Conservation (phyloP, 2,113 vertebrate species). For the Pachypanchax playfairii region DNA sequence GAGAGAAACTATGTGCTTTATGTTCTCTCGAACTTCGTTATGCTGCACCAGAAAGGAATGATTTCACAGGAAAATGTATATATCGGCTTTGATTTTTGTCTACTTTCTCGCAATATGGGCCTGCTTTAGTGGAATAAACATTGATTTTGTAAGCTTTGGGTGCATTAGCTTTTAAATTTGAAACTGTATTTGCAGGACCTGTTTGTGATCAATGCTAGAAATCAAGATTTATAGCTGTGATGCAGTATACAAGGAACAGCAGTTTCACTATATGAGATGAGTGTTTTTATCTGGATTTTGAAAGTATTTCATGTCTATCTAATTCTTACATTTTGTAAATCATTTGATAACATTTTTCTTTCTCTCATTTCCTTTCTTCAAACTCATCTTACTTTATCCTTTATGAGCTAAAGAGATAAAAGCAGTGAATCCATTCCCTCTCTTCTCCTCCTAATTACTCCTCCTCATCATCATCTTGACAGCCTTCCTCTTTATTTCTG, state of each 20-base stretch:
- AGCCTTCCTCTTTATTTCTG: conserved; percentile 69
- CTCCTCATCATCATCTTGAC: conserved; percentile 79
- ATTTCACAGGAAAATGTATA: conserved; percentile 83
- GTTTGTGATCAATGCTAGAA: conserved; percentile 83
- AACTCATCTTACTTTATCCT: conserved; percentile 33
- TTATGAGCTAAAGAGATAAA: conserved; percentile 61
- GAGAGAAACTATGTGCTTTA: conserved; percentile 74
- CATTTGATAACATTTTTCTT: not conserved
- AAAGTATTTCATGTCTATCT: conserved; percentile 7
- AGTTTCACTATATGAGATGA: conserved; percentile 43
- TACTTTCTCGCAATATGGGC: conserved; percentile 79
- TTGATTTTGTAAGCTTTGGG: conserved; percentile 86
- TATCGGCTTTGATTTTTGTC: conserved; percentile 85
- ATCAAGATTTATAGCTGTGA: conserved; percentile 81
- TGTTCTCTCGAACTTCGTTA: conserved; percentile 80
- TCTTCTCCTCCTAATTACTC: conserved; percentile 64
- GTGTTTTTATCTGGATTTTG: conserved; percentile 18
- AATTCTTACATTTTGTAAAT: conserved; percentile 3
- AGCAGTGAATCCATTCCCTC: conserved; percentile 65
- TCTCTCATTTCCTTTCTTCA: not conserved
- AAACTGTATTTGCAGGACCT: conserved; percentile 83
- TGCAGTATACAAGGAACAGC: conserved; percentile 71
- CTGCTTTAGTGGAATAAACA: conserved; percentile 82
- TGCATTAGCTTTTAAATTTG: conserved; percentile 85
- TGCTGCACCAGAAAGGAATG: conserved; percentile 75